Evolutionary conservation across 1,140 invertebrate genomes (phyloP), one percentile per base, ranked within the genome.

Genomic region (Ips nitidus): DNA sequence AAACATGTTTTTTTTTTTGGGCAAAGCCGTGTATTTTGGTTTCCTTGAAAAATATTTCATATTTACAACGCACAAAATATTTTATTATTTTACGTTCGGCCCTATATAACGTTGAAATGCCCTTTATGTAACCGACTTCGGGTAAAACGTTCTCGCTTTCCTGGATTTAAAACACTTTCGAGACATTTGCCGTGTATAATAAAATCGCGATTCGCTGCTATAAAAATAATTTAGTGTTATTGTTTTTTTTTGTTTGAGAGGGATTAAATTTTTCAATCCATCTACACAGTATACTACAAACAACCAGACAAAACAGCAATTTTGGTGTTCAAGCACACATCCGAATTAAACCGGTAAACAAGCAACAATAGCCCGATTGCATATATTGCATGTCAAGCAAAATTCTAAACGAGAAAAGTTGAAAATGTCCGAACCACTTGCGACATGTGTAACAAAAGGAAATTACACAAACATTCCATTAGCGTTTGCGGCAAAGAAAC

Each of bases 81-180:
- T 74, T 71, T 74, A 75, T 75, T 76, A 75, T 77, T 77, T 74
- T 75, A 77, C 75, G 73, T 72, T 64, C 71, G 47, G 62, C 57
- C 63, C 68, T 75, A 75, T 75, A 75, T 77, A 72, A 73, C 60
- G 58, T 43, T 60, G 67, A 72, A 74, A 75, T 71, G 56, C 61
- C 69, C 69, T 66, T 72, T 73, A 72, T 73, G 74, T 71, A 75
- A 75, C 70, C 67, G 75, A 74, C 67, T 75, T 75, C 73, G 71
- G 73, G 72, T 75, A 76, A 76, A 76, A 71, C 71, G 74, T 72
- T 74, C 61, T 53, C 47, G 70, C 70, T 69, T 73, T 71, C 57
- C 71, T 70, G 67, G 67, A 74, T 74, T 74, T 70, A 74, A 74
- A 74, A 74, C 73, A 74, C 73, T 72, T 74, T 64, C 47, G 60